Percentiles rank a stretch among this genome's conserved stretches.
Evolutionary conservation across 35 echinoderm and acorn worm species (phyloP).

Genomic region (Anneissia japonica): DNA sequence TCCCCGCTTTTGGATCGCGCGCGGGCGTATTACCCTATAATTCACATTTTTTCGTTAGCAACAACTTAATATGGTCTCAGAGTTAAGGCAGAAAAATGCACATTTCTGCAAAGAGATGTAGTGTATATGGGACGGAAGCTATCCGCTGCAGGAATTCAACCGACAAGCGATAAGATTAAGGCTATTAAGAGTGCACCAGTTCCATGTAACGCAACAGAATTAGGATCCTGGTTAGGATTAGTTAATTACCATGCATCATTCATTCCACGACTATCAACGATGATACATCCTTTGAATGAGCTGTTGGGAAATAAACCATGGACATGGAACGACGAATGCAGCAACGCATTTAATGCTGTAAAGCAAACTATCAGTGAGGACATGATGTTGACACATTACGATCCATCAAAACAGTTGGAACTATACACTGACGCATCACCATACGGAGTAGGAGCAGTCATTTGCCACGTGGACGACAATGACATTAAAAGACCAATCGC

Average conservation of each 20-base stretch:
- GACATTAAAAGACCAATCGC: too few species aligned
- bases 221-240: constrained; percentile 48
- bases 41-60: too few species aligned
- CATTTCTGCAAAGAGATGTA: constrained; percentile 34
- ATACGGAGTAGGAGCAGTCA: too few species aligned
- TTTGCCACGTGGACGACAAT: too few species aligned
- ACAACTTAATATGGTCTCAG: constrained; percentile 32
- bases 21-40: too few species aligned
- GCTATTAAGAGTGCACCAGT: constrained; percentile 24
- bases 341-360: background rate
- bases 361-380: background rate
- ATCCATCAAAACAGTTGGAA: background rate
- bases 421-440: too few species aligned
- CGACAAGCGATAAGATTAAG: constrained; percentile 31
- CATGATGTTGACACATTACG: background rate
- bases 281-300: constrained; percentile 29
- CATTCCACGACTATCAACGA: constrained; percentile 5
- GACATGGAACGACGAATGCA: background rate
- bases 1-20: too few species aligned
- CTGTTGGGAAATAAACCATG: background rate
- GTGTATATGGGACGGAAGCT: constrained; percentile 25
- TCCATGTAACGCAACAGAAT: constrained; percentile 35
- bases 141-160: constrained; percentile 36
- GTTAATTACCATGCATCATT: constrained; percentile 9
- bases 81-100: constrained; percentile 39